phyloP scores from a whole-genome alignment of 2,113 vertebrate genomes.

The Tor tambroides region DNA sequence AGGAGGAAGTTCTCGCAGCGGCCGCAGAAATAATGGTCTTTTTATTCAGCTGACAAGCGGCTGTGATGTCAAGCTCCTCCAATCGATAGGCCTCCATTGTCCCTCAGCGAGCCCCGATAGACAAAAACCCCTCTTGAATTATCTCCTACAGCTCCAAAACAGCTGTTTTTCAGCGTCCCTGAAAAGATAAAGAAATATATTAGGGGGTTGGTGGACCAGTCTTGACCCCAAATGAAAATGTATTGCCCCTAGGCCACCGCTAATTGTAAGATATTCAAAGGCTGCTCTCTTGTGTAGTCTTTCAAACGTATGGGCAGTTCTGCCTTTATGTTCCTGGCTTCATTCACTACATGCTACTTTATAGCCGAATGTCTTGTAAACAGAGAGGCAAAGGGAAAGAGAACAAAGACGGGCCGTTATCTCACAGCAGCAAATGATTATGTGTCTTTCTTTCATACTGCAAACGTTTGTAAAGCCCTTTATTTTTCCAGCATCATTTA shows the following conservation, averaged over 20 bases:
- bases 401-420: slow-evolving; percentile 25
- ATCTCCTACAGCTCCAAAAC: slow-evolving; percentile 80
- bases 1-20: slow-evolving; percentile 73
- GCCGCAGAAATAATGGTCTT: slow-evolving; percentile 78
- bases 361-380: slow-evolving; percentile 37
- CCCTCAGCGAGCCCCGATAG: slow-evolving; percentile 71
- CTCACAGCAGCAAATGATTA: slow-evolving; percentile 37
- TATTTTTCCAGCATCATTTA: slow-evolving; percentile 1
- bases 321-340: slow-evolving; percentile 58
- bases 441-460: slow-evolving; percentile 40
- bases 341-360: slow-evolving; percentile 29
- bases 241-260: slow-evolving; percentile 70
- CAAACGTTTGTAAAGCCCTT: slow-evolving; percentile 28
- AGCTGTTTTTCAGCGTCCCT: slow-evolving; percentile 79
- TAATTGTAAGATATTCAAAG: slow-evolving; percentile 70
- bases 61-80: slow-evolving; percentile 75
- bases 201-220: slow-evolving; percentile 66
- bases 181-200: slow-evolving; percentile 83
- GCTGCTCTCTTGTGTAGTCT: slow-evolving; percentile 67
- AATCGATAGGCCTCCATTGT: slow-evolving; percentile 84
- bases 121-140: slow-evolving; percentile 77
- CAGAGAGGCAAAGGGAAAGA: slow-evolving; percentile 23
- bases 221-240: slow-evolving; percentile 74
- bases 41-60: slow-evolving; percentile 79
- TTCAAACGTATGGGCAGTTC: slow-evolving; percentile 64